phyloP scores from a whole-genome alignment of 2,888 invertebrate genomes.

The Coenonympha glycerion region DNA sequence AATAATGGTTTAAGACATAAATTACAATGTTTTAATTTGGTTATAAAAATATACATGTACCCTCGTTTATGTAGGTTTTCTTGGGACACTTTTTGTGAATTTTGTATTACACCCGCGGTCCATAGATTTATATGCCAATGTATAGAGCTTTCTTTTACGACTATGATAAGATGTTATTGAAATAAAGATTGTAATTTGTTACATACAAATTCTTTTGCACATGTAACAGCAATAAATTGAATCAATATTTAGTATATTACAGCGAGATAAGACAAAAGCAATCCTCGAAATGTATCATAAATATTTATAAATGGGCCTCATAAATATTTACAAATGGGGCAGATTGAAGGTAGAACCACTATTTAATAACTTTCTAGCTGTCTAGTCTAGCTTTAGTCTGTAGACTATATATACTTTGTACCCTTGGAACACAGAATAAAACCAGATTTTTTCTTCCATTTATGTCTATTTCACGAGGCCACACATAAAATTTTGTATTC shows the following conservation, averaged over 20 bases:
- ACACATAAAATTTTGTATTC: slow-evolving; percentile 25
- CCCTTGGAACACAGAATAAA: background rate
- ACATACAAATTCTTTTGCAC: too few species aligned
- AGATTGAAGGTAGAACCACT: background rate
- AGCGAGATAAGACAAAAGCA: too few species aligned
- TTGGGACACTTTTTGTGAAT: too few species aligned
- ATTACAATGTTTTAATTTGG: too few species aligned
- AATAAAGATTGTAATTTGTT: background rate
- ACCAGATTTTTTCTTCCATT: slow-evolving; percentile 3
- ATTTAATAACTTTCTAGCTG: background rate
- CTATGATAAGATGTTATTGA: background rate
- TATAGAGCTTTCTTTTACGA: background rate
- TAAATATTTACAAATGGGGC: background rate
- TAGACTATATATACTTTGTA: background rate
- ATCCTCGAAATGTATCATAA: background rate
- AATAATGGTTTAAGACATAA: too few species aligned
- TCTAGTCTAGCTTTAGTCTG: too few species aligned
- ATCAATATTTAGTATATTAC: too few species aligned
- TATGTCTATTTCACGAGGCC: slow-evolving; percentile 7
- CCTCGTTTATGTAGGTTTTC: too few species aligned
- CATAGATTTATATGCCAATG: too few species aligned
- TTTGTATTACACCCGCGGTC: too few species aligned
- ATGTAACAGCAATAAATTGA: too few species aligned
- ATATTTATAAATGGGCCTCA: background rate
- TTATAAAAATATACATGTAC: too few species aligned